Percentiles rank a stretch among this genome's conserved stretches.
These are phyloP conservation scores for Trochalopteron elliotii DNA, from an alignment of 2,113 vertebrate species.

Conservation along the genomic window DNA sequence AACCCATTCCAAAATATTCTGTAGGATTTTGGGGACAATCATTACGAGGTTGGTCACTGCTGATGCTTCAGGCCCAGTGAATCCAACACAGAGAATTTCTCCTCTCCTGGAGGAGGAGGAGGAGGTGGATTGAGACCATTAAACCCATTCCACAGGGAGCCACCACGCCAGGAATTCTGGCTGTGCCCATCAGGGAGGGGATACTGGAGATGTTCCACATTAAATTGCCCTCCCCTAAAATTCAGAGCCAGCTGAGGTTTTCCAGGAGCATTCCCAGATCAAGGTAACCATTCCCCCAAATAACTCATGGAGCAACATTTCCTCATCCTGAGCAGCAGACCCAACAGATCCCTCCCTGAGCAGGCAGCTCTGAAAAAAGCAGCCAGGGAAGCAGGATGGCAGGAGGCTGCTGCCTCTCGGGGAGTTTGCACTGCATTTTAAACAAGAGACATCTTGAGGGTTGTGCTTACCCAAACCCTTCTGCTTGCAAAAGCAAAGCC, in stretches of 20 bases:
- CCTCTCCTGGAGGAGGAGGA: not conserved
- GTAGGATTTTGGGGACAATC: not conserved
- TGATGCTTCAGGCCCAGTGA: not conserved
- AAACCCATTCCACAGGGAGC: not conserved
- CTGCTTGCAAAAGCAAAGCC: slow-evolving; percentile 38
- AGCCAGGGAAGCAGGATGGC: slow-evolving; percentile 18
- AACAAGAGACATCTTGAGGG: slow-evolving; percentile 55
- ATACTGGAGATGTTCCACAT: accelerated
- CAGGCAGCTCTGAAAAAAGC: slow-evolving; percentile 13
- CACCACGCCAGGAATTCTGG: accelerated
- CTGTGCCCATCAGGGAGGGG: not conserved
- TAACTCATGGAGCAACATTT: not conserved
- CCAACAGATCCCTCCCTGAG: slow-evolving; percentile 6
- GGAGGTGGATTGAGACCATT: not conserved
- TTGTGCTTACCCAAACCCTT: slow-evolving; percentile 49
- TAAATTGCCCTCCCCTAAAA: too few species aligned
- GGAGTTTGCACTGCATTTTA: slow-evolving; percentile 51
- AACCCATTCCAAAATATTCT: not conserved
- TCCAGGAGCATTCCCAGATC: not conserved
- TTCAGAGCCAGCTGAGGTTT: not conserved
- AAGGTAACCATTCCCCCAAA: not conserved
- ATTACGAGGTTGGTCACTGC: accelerated
- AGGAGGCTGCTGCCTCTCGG: slow-evolving; percentile 32
- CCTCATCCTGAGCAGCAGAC: not conserved
- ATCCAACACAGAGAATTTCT: not conserved